Base-by-base conservation (phyloP, 2,797 vertebrate genomes). In the Eulemur albifrons region DNA sequence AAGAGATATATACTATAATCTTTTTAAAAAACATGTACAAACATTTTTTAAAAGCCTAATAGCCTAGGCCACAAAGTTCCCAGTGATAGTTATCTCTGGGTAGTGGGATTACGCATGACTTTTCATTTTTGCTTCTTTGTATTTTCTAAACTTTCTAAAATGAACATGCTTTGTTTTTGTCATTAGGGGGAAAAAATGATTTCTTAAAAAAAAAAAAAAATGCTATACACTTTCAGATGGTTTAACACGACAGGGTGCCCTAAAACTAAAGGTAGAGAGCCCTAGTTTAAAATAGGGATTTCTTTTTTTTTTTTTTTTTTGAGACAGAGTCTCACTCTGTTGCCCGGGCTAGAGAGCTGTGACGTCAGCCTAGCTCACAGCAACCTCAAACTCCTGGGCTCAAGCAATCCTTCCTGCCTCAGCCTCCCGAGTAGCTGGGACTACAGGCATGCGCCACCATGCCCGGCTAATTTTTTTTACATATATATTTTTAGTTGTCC, bases 111-210 rank as follows among this genome's bases (percentile, higher is more conserved):
- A 82, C 21, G 5, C 38, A 82, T 50, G 23, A 83, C 57, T 77
- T 92, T 84, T 87, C 35, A 38, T 57, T 86, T 87, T 95, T 95
- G 50, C 57, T 93, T 93, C 54, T 76, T 48, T 72, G 3, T 80
- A 90, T 32, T 67, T 84, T 95, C 69, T 82, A 86, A 94, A 65
- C 14, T 88, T 94, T 88, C 25, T 65, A 87, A 87, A 89, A 84
- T 90, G 45, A 95, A 75, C n/a, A 79, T 45, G 18, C 48, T 86
- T 92, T 93, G 45, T 88, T 90, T 91, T 48, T 90, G 21, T 57
- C 83, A 45, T 80, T 91, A 59, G 65, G 43, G 43, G 43, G 48
- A 90, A 94, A 76, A 85, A 57, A 13, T 52, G 13, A 69, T 52
- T 88, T 84, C 17, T 76, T 50, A 25, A 72, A 80, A 17, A 80